These are phyloP conservation scores for Drosophila miranda DNA, from an alignment of 1,140 invertebrate genomes.

Conservation along the genomic window DNA sequence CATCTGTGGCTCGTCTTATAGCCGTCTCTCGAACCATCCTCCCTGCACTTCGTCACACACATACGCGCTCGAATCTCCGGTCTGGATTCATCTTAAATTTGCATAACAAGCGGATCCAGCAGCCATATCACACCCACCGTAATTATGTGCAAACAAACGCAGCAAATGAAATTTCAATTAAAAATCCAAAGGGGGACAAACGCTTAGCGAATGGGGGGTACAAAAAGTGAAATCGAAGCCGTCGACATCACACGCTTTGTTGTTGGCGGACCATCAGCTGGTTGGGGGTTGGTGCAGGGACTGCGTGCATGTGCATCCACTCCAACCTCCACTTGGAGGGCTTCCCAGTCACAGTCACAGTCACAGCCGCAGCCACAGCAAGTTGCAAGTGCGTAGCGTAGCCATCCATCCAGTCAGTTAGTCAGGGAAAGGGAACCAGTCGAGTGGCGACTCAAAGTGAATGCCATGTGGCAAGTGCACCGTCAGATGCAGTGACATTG, in stretches of 20 bases:
- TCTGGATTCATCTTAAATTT: conserved; percentile 47
- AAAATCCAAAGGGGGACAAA: conserved; percentile 28
- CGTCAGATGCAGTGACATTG: conserved; percentile 74
- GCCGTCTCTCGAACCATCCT: too few species aligned
- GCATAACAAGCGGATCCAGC: conserved; percentile 42
- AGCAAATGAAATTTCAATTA: conserved; percentile 77
- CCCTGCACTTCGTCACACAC: conserved; percentile 7
- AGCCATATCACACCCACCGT: conserved; percentile 52
- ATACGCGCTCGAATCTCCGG: not conserved
- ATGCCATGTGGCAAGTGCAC: conserved; percentile 59
- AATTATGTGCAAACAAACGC: conserved; percentile 76
- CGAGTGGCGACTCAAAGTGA: conserved; percentile 25
- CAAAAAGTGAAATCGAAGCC: conserved; percentile 76
- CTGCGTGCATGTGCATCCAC: conserved; percentile 11
- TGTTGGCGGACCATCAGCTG: conserved; percentile 24
- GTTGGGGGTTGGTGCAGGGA: too few species aligned
- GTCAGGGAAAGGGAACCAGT: conserved; percentile 20
- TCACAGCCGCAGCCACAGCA: conserved; percentile 10
- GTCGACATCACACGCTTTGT: conserved; percentile 59
- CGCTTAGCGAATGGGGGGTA: conserved; percentile 1
- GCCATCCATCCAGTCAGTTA: not conserved
- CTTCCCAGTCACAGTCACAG: conserved; percentile 42
- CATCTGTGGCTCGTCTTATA: too few species aligned
- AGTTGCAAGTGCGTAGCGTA: conserved; percentile 55
- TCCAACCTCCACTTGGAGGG: conserved; percentile 48